These are phyloP conservation scores for Ypsolopha sequella DNA, from an alignment of 2,888 invertebrate genomes.

Conservation along the genomic window DNA sequence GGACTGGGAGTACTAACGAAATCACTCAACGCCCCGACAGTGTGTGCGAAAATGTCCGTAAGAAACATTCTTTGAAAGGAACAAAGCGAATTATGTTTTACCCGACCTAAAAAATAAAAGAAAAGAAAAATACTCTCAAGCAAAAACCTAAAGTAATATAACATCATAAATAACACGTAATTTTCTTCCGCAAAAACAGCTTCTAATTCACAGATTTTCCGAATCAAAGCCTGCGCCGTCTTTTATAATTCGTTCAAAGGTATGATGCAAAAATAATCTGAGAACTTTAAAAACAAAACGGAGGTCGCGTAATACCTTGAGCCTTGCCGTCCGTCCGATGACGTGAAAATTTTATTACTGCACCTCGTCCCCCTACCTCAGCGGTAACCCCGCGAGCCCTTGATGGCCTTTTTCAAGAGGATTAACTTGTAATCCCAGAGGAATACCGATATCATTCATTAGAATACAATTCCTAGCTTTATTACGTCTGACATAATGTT, in stretches of 20 bases:
- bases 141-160: slow-evolving; percentile 11
- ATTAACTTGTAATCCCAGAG: slow-evolving; percentile 64
- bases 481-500: slow-evolving; percentile 41
- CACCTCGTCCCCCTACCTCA: slow-evolving; percentile 20
- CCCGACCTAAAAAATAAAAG: neutral
- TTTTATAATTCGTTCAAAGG: too few species aligned
- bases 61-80: neutral
- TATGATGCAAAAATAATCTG: neutral
- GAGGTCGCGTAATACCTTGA: slow-evolving; percentile 43
- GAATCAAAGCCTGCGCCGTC: too few species aligned
- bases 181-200: too few species aligned
- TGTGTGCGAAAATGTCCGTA: neutral
- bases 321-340: slow-evolving; percentile 31
- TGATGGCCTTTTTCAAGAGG: slow-evolving; percentile 50
- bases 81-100: slow-evolving; percentile 1
- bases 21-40: slow-evolving; percentile 11
- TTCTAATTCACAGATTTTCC: too few species aligned
- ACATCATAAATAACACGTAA: slow-evolving; percentile 6
- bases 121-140: slow-evolving; percentile 9
- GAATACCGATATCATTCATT: slow-evolving; percentile 64
- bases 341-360: slow-evolving; percentile 61
- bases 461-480: slow-evolving; percentile 58
- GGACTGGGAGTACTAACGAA: slow-evolving; percentile 14
- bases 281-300: slow-evolving; percentile 22
- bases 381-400: slow-evolving; percentile 7